Percentiles rank a stretch among this genome's conserved stretches.
phyloP scores from a whole-genome alignment of 2,888 invertebrate species.

The Synanthedon myopaeformis region DNA sequence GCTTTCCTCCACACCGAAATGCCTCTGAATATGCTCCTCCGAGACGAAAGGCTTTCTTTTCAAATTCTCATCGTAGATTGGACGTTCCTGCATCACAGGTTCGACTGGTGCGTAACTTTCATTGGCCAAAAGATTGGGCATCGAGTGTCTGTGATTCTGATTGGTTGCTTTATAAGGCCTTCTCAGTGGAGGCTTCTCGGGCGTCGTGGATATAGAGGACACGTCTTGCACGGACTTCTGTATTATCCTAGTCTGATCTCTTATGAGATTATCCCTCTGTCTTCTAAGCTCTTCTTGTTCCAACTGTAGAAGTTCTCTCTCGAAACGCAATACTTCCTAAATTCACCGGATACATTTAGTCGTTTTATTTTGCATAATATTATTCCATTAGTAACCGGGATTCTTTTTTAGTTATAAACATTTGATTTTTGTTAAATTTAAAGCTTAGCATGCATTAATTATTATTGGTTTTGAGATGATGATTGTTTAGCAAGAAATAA shows the following conservation, averaged over 20 bases:
- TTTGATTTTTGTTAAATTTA: slow-evolving; percentile 17
- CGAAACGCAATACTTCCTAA: slow-evolving; percentile 81
- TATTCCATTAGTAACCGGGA: slow-evolving; percentile 1
- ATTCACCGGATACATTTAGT: slow-evolving; percentile 1
- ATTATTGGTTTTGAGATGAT: slow-evolving; percentile 1
- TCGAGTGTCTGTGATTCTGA: slow-evolving; percentile 54
- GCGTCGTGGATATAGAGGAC: slow-evolving; percentile 35
- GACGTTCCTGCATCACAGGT: slow-evolving; percentile 30
- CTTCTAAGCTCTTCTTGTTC: slow-evolving; percentile 83
- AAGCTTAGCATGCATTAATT: slow-evolving; percentile 27
- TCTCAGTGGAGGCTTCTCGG: slow-evolving; percentile 42
- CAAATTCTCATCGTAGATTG: slow-evolving; percentile 37
- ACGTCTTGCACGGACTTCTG: slow-evolving; percentile 76
- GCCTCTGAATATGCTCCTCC: slow-evolving; percentile 58
- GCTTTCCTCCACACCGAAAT: slow-evolving; percentile 59
- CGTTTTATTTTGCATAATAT: slow-evolving; percentile 1
- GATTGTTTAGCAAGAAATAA: neutral
- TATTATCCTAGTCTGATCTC: slow-evolving; percentile 73
- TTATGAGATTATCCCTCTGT: slow-evolving; percentile 78
- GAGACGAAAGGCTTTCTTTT: slow-evolving; percentile 58
- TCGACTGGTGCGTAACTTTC: slow-evolving; percentile 33
- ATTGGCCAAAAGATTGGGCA: slow-evolving; percentile 57
- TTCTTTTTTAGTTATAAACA: slow-evolving; percentile 13
- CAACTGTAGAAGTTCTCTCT: slow-evolving; percentile 80
- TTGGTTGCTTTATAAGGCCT: slow-evolving; percentile 20